These are phyloP conservation scores for Caenorhabditis sp. DNA, from an alignment of 2,888 invertebrate species.

Conservation along the genomic window DNA sequence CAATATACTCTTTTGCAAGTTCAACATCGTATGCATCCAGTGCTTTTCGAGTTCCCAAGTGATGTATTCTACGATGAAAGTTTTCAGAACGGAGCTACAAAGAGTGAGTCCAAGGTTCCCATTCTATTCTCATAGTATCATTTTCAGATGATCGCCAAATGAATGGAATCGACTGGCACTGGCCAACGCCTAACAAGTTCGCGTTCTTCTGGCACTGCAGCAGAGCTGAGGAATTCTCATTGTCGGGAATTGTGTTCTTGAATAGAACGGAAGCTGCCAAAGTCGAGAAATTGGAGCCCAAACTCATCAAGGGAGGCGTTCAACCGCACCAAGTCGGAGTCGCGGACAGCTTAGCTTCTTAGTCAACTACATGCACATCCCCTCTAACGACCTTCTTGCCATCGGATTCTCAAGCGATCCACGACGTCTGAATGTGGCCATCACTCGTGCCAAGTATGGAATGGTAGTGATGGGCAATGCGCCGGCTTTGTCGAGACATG, in stretches of 20 bases:
- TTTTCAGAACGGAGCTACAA: conserved; percentile 98
- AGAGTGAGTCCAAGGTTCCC: conserved; percentile 85
- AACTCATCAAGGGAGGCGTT: conserved; percentile 90
- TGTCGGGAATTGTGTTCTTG: conserved; percentile 97
- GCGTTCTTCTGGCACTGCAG: conserved; percentile 98
- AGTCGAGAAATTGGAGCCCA: conserved; percentile 97
- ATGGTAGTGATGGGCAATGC: conserved; percentile 97
- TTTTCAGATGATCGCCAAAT: conserved; percentile 90
- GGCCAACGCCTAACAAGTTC: conserved; percentile 96
- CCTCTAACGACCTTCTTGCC: conserved; percentile 98
- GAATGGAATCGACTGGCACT: conserved; percentile 95
- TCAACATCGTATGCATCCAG: conserved; percentile 86
- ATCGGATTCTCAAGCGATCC: conserved; percentile 99
- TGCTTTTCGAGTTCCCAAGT: conserved; percentile 96
- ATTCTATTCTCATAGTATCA: background rate
- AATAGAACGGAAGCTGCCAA: conserved; percentile 98
- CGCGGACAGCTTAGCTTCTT: conserved; percentile 91
- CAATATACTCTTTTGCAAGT: too few species aligned
- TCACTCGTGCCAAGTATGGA: conserved; percentile 92
- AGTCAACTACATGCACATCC: conserved; percentile 98
- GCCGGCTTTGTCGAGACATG: conserved; percentile 97
- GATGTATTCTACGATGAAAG: conserved; percentile 99
- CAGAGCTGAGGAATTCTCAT: conserved; percentile 98
- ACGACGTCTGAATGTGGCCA: conserved; percentile 95
- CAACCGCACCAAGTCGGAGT: conserved; percentile 96